Evolutionary conservation across 1,140 invertebrate genomes (phyloP).

Genomic region (Diorhabda sublineata): DNA sequence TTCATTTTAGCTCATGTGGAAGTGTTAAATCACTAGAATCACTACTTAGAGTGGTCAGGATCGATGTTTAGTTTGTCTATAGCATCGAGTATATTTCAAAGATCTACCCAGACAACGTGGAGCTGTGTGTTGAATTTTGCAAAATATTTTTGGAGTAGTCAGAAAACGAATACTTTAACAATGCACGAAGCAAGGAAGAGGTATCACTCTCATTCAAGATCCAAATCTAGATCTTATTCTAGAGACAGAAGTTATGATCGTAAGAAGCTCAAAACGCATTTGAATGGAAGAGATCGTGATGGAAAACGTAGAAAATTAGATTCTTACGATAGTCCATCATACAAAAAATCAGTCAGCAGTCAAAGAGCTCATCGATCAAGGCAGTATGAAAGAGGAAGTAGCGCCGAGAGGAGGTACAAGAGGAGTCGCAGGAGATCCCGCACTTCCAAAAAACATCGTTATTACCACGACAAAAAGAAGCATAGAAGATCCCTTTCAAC

Average conservation of each 20-base stretch:
- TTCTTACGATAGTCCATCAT: slow-evolving; percentile 4
- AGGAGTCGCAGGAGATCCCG: slow-evolving; percentile 59
- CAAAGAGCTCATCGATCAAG: slow-evolving; percentile 57
- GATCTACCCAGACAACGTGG: slow-evolving; percentile 4
- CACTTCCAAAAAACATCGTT: slow-evolving; percentile 49
- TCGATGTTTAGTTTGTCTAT: slow-evolving; percentile 9
- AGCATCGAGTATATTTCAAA: slow-evolving; percentile 6
- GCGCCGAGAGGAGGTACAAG: slow-evolving; percentile 59
- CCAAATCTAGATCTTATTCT: background rate
- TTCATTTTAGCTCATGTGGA: background rate
- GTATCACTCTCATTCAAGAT: slow-evolving; percentile 6
- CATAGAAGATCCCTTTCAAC: background rate
- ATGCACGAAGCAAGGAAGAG: slow-evolving; percentile 12
- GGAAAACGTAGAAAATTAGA: slow-evolving; percentile 7
- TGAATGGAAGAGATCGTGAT: slow-evolving; percentile 9
- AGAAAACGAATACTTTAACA: background rate
- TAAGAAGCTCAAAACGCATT: slow-evolving; percentile 2
- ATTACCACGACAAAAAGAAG: background rate
- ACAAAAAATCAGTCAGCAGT: slow-evolving; percentile 44
- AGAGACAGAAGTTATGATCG: background rate
- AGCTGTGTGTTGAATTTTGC: slow-evolving; percentile 1
- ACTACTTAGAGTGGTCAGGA: background rate
- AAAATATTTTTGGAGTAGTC: slow-evolving; percentile 4
- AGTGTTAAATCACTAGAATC: background rate
- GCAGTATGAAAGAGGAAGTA: slow-evolving; percentile 58